Base-by-base conservation (phyloP, 2,113 vertebrate genomes). In the Neogale vison region DNA sequence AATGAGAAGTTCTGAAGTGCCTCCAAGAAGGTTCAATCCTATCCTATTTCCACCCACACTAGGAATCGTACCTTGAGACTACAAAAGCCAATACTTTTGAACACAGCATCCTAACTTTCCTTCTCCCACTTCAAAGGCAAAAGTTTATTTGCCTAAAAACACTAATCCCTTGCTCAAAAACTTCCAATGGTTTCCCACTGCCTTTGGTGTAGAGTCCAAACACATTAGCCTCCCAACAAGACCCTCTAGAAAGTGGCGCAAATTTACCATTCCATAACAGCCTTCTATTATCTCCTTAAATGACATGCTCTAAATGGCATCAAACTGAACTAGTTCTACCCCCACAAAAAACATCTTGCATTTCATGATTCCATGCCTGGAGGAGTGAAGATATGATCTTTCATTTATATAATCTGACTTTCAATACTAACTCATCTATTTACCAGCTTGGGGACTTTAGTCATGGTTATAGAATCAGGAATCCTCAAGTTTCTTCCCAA, bases 361-460 rank as follows among this genome's bases (percentile, higher is more conserved):
- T 93, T 87, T 45, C 11, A 77, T 88, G 47, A 26, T 24, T 94
- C 39, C 21, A 59, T 93, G 15, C n/a, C 86, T 80, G 39, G 4
- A 69, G 74, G 57, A 94, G 47, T 65, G 24, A 95, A 88, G 24
- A 2, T 94, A 55, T 91, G 10, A 18, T n/a, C 52, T 95, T 90
- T 55, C 61, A 96, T 83, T 61, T 77, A 67, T 89, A 57, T 52
- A 93, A 79, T 61, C 45, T 81, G 26, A 77, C 7, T 91, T 97
- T 95, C 79, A 95, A 97, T 91, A 50, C 65, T 94, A 82, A 84
- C 36, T 72, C 39, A 63, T 10, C 77, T 61, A 79, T 10, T 91
- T 95, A 12, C 24, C 65, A 93, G 20, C 72, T 93, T 24, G 15
- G 50, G 81, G 59, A 65, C 36, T 83, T 90, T 88, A 83, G 42